Evolutionary conservation across 2,113 vertebrate species (phyloP).

Genomic region (Salvelinus namaycush): DNA sequence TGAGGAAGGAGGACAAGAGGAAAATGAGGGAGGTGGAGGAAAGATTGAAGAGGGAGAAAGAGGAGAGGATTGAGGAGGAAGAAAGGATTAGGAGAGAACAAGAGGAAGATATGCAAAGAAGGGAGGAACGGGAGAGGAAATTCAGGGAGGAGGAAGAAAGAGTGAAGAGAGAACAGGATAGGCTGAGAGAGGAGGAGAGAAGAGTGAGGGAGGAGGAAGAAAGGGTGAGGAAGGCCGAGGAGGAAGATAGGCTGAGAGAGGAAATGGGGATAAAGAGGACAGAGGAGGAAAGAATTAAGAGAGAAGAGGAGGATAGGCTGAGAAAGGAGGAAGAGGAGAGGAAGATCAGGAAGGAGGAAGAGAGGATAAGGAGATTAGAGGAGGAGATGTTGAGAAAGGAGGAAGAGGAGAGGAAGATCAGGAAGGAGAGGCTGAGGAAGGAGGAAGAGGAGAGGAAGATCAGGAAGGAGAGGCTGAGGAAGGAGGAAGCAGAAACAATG

Average conservation of each 20-base stretch:
- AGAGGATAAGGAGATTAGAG: neutral
- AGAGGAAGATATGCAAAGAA: neutral
- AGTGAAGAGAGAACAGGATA: neutral
- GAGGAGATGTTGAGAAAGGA: neutral
- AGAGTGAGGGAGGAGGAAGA: neutral
- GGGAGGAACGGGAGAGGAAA: neutral
- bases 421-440: neutral
- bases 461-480: neutral
- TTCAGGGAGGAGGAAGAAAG: constrained; percentile 5
- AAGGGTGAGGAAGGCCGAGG: neutral
- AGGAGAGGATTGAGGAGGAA: neutral
- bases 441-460: neutral
- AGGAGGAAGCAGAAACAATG: constrained; percentile 4
- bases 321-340: neutral
- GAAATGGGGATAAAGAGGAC: neutral
- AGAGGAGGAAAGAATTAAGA: neutral
- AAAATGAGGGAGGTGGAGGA: neutral
- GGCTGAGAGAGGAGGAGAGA: neutral
- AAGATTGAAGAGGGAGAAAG: neutral
- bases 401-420: constrained; percentile 4
- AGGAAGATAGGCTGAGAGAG: neutral
- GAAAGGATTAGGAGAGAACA: neutral
- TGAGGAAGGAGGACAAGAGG: constrained; percentile 6
- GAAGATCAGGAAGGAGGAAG: constrained; percentile 3
- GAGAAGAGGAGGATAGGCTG: neutral